Evolutionary conservation across 2,888 invertebrate genomes (phyloP), one percentile per base, ranked within the genome.

Genomic region (Pimpla rufipes): DNA sequence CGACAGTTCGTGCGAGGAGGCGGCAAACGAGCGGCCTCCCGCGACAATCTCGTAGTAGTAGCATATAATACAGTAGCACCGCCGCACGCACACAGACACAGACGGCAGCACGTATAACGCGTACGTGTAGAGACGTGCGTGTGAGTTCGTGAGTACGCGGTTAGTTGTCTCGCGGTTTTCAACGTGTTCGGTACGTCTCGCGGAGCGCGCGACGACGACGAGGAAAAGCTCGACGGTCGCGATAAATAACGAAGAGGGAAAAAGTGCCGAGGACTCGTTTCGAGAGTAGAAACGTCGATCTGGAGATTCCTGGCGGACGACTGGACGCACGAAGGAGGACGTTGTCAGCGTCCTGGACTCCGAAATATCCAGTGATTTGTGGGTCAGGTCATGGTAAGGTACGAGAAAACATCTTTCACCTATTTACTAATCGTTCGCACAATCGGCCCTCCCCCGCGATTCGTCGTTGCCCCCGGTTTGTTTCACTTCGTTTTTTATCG

Each of bases 341-440:
- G 64, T 70, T 70, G 21, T 8, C 64, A 68, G 68, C 83, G 84
- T 84, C 81, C 84, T 81, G 84, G 81, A 84, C 64, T 50, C 80
- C 40, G 64, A 64, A 84, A 84, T 62, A 78, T 81, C 81, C 50
- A 74, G 74, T 86, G 77, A 86, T 86, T 90, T 87, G 87, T 89
- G 88, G 87, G 88, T 87, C 90, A 89, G 90, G 91, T 89, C 89
- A 92, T 92, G 92, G 92, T 92, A 88, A 92, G 92, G 92, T 92
- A 90, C 79, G 92, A 79, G 67, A n/a, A n/a, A n/a, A 85, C 59
- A 62, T 77, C 64, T 42, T 82, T 40, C 11, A 13, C 1, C 4
- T 42, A 45, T 42, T 45, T 13, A 66, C 21, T 10, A 23, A 66
- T 66, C 7, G 13, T 66, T 45, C 23, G 2, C 2, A 23, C 42